phyloP scores from a whole-genome alignment of 2,797 vertebrate species.

The Sternotherus odoratus region DNA sequence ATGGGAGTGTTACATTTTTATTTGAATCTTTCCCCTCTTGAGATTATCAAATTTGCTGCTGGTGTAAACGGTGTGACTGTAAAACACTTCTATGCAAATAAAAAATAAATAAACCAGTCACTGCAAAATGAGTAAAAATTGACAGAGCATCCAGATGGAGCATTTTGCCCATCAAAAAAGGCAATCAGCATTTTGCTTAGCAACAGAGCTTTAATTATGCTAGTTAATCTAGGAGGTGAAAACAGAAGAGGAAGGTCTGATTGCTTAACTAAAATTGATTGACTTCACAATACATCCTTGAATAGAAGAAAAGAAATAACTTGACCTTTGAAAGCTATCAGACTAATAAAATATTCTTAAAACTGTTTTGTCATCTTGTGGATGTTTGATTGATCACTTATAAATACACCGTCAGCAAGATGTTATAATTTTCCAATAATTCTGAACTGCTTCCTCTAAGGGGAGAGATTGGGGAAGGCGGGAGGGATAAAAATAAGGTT shows the following conservation, averaged over 20 bases:
- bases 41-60: background rate
- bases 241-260: slow-evolving; percentile 48
- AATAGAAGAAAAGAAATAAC: slow-evolving; percentile 45
- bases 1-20: background rate
- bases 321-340: slow-evolving; percentile 53
- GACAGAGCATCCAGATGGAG: slow-evolving; percentile 44
- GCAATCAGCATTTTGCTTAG: slow-evolving; percentile 71
- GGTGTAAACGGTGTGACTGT: background rate
- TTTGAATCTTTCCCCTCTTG: background rate
- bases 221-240: slow-evolving; percentile 66
- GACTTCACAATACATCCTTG: slow-evolving; percentile 56
- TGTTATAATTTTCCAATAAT: slow-evolving; percentile 46
- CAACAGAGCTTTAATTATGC: slow-evolving; percentile 62
- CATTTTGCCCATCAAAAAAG: slow-evolving; percentile 35
- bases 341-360: slow-evolving; percentile 44
- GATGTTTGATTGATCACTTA: slow-evolving; percentile 53
- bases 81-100: slow-evolving; percentile 22
- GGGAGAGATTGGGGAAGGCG: background rate
- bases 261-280: slow-evolving; percentile 67
- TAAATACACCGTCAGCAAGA: slow-evolving; percentile 43
- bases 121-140: slow-evolving; percentile 45
- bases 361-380: slow-evolving; percentile 30
- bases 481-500: background rate
- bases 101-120: slow-evolving; percentile 50
- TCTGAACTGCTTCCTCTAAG: background rate